Evolutionary conservation across 1,140 invertebrate species (phyloP), one percentile per base, ranked within the genome.

Genomic region (Drosophila pachea): DNA sequence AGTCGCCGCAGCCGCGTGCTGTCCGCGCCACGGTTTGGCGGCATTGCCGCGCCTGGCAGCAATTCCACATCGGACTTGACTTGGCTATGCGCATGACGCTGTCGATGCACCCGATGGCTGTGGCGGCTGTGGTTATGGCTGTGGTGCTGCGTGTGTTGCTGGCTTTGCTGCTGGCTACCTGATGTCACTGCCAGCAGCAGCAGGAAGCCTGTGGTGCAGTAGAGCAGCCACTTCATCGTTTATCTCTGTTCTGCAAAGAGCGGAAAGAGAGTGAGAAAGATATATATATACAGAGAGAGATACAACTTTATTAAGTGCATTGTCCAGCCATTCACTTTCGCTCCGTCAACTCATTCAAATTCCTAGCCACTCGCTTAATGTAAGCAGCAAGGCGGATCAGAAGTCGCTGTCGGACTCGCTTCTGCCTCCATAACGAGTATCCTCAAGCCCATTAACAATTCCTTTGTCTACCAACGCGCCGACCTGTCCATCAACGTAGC

Each of bases 321-420:
- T 42, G 43, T 35, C 36, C 14, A 47, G 33, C 47, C 63, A 66
- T 66, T 68, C 55, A 60, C 64, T 67, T 60, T 81, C 77, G 49
- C 38, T 35, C 14, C 61, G 53, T 60, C 56, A 68, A 65, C 71
- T 74, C 64, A 71, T 83, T 74, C 72, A 76, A 84, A 83, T 83
- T 83, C 73, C 73, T 84, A 78, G 78, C 68, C 79, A 73, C 54
- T 61, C 58, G 47, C 62, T 82, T 84, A 83, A 83, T 83, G 55
- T 83, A 83, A 82, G 76, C 78, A 83, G 73, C 61, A 76, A 83
- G 68, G 60, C 78, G 81, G 78, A 83, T 84, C 78, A 70, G 35
- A 48, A 72, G 36, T 56, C 12, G 36, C 53, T 52, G 33, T 45
- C 65, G 47, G 48, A 5, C 32, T 40, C 60, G 22, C 60, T 33